Evolutionary conservation across 2,113 vertebrate species (phyloP), one percentile per base, ranked within the genome.

Genomic region (Perognathus longimembris): DNA sequence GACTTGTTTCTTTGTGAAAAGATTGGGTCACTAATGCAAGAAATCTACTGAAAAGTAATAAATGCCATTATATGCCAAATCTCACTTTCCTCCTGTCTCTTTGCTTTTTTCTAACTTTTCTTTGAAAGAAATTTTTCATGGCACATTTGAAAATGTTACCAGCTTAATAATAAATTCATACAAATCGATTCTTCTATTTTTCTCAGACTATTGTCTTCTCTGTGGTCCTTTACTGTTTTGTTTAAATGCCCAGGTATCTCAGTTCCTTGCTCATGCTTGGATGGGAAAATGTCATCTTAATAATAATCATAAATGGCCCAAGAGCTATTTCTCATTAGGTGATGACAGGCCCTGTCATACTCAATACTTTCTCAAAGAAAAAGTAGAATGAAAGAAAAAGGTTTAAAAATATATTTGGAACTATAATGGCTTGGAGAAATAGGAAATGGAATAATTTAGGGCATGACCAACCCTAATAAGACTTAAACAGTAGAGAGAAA

Each of bases 281-380:
- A 86, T 4, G 61, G 21, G 24, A 69, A 91, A 90, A 83, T 10
- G 24, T 85, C 85, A 92, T 76, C 85, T 95, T 95, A 92, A 90
- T 95, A 95, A 90, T 69, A 91, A 74, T 77, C 70, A 42, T 57
- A 70, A 90, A 78, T 85, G 85, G 22, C 7, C 70, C 88, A 91
- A 76, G 80, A 88, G 59, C 34, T 59, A 75, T 90, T 94, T 95
- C 88, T 96, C 63, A 93, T 91, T 94, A 92, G 50, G 36, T 88
- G 59, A 77, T 92, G 67, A 74, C 73, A 94, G 59, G 21, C 38
- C 7, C 38, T 91, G 73, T 91, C 81, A 88, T 76, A 95, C 14
- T 95, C 70, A 95, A 79, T 93, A 90, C 15, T 94, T 85, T 45
- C 9, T 36, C 40, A 21, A 73, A 78, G 11, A 85, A 92, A 95